Evolutionary conservation across 2,888 invertebrate genomes (phyloP).

Genomic region (Caenorhabditis sinica): DNA sequence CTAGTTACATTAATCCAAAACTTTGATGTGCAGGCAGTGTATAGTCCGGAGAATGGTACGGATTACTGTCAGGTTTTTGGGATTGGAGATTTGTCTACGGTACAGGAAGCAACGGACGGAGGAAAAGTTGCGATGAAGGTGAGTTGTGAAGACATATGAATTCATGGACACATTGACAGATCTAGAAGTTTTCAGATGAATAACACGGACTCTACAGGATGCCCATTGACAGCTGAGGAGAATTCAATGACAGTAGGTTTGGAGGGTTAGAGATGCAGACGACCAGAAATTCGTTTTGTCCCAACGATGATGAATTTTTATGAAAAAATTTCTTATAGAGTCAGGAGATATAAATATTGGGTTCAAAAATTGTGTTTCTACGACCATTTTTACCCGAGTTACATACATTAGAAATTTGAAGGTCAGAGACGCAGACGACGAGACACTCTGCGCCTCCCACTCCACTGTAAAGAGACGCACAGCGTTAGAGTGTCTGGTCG

Average conservation of each 20-base stretch:
- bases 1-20: not conserved
- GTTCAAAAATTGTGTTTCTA: too few relatives aligned
- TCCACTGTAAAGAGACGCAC: not conserved
- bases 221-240: not conserved
- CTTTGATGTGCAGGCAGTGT: conserved; percentile 22
- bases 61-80: not conserved
- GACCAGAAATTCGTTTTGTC: too few relatives aligned
- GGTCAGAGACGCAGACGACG: not conserved
- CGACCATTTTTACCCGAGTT: too few relatives aligned
- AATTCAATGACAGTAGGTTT: not conserved
- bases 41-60: not conserved
- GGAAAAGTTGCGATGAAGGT: conserved; percentile 18
- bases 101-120: not conserved
- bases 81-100: not conserved
- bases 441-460: not conserved
- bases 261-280: not conserved
- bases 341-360: not conserved
- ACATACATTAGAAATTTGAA: not conserved
- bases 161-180: not conserved
- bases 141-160: not conserved
- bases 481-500: too few relatives aligned
- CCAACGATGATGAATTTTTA: too few relatives aligned
- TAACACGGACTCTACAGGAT: not conserved
- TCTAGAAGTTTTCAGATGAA: not conserved
- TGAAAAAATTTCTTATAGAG: too few relatives aligned